Evolutionary conservation across 2,888 invertebrate genomes (phyloP).

Genomic region (Drosophila picticornis): DNA sequence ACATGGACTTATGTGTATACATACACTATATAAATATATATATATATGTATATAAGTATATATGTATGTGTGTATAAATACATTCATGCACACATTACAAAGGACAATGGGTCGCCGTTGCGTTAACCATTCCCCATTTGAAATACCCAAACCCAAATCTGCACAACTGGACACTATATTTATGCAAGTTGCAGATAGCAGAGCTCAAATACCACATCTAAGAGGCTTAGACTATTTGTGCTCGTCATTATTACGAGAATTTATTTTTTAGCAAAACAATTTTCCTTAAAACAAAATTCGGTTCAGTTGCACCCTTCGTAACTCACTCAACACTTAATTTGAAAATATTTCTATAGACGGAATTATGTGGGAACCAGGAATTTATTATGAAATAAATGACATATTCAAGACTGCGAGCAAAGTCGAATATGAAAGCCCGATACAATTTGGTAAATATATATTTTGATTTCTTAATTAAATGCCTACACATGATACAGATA

Average conservation of each 20-base stretch:
- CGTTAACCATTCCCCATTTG: conserved; percentile 1
- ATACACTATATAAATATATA: background rate
- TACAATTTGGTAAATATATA: background rate
- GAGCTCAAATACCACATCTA: background rate
- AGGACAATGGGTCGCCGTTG: background rate
- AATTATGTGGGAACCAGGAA: background rate
- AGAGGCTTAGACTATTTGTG: background rate
- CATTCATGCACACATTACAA: background rate
- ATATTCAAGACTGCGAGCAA: background rate
- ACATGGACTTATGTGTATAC: conserved; percentile 17
- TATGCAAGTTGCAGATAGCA: background rate
- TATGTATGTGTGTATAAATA: background rate
- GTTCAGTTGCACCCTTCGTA: background rate
- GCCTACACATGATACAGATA: background rate
- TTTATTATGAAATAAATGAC: background rate
- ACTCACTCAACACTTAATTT: background rate
- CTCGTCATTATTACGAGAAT: background rate
- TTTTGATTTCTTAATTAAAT: background rate
- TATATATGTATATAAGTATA: background rate
- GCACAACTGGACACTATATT: background rate
- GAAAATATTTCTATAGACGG: background rate
- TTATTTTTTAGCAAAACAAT: too few species aligned
- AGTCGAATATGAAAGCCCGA: background rate
- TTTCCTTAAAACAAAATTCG: background rate
- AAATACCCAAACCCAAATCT: background rate